phyloP scores from a whole-genome alignment of 92 coral and sea anemone species.

The Blastomussa wellsi region DNA sequence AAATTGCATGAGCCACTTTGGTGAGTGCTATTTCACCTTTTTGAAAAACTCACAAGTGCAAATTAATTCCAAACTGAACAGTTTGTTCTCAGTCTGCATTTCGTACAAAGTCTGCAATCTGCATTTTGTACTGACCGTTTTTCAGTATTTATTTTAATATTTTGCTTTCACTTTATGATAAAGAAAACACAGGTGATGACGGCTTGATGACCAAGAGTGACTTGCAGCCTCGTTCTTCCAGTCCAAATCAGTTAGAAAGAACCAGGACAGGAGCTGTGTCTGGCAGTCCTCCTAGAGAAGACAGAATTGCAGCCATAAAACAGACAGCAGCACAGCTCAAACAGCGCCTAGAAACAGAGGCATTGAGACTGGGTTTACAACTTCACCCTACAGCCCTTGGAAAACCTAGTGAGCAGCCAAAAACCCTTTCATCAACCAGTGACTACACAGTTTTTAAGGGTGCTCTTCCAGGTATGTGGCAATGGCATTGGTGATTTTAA shows the following conservation, averaged over 20 bases:
- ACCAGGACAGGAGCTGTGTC: neutral
- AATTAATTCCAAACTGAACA: too few species aligned
- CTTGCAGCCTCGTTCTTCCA: conserved; percentile 30
- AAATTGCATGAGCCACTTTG: too few species aligned
- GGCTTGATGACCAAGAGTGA: conserved; percentile 11
- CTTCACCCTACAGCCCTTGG: conserved; percentile 48
- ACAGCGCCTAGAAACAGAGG: conserved; percentile 88
- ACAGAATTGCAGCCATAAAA: conserved; percentile 86
- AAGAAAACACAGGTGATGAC: conserved; percentile 4
- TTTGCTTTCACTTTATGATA: neutral
- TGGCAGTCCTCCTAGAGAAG: conserved; percentile 79
- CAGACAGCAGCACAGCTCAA: conserved; percentile 89
- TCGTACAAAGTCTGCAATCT: too few species aligned
- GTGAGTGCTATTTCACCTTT: too few species aligned
- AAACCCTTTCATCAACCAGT: conserved; percentile 22
- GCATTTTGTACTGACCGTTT: too few species aligned
- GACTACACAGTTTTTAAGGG: conserved; percentile 79
- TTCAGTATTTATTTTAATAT: neutral
- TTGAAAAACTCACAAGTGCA: too few species aligned
- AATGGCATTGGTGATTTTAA: neutral
- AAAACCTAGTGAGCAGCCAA: conserved; percentile 31
- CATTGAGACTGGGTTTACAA: conserved; percentile 83
- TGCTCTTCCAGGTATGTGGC: conserved; percentile 74
- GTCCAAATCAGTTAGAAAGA: conserved; percentile 18
- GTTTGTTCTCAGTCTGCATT: too few species aligned